phyloP scores from a whole-genome alignment of 2,888 invertebrate genomes.

The Balanococcus diminutus region DNA sequence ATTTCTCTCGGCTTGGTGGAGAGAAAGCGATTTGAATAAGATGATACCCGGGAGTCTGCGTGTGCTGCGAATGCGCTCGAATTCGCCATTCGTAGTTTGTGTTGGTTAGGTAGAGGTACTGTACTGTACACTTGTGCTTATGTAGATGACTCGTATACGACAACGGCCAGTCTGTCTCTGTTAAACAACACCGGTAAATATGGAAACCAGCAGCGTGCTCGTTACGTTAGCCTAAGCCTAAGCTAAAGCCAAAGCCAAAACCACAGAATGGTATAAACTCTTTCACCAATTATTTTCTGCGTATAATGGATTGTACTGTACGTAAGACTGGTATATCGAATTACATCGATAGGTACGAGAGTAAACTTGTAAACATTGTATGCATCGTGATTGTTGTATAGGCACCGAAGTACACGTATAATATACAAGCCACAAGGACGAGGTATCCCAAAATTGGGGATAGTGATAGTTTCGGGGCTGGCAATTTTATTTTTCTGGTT shows the following conservation, averaged over 20 bases:
- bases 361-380: not conserved
- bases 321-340: constrained; percentile 24
- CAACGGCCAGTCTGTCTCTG: not conserved
- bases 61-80: too few species aligned
- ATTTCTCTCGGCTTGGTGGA: constrained; percentile 31
- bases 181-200: not conserved
- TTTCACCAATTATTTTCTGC: constrained; percentile 27
- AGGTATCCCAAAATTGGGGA: not conserved
- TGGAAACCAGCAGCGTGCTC: not conserved
- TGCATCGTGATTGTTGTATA: not conserved
- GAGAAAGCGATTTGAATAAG: constrained; percentile 42
- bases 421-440: not conserved
- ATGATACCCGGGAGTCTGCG: constrained; percentile 32
- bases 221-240: not conserved
- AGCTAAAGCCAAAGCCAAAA: constrained; percentile 2
- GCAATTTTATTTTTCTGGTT: too few species aligned
- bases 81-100: too few species aligned
- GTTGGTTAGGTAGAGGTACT: too few species aligned
- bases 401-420: not conserved
- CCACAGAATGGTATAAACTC: not conserved
- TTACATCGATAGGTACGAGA: not conserved
- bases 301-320: not conserved
- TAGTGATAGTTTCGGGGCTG: not conserved
- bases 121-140: not conserved
- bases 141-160: not conserved